Evolutionary conservation across 37 sponge, comb jelly and placozoan genomes (phyloP).

Genomic region (Geodia barretti): DNA sequence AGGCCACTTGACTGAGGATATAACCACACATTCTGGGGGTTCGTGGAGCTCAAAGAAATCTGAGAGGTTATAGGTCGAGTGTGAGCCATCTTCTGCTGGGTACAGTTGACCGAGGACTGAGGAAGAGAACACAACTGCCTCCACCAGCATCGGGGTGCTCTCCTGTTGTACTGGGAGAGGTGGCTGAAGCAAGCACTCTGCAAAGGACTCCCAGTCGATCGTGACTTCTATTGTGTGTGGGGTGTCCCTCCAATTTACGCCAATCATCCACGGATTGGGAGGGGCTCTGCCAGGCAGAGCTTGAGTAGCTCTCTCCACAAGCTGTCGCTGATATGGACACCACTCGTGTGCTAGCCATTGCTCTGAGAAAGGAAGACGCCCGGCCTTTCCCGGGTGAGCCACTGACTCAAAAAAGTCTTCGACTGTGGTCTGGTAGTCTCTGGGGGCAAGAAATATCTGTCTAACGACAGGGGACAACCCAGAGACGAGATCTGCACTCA

Average conservation of each 20-base stretch:
- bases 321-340: slow-evolving; percentile 17
- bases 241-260: background rate
- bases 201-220: slow-evolving; percentile 57
- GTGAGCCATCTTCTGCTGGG: background rate
- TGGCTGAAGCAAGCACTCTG: slow-evolving; percentile 9
- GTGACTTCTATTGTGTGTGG: background rate
- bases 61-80: background rate
- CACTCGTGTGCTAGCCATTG: slow-evolving; percentile 43
- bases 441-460: background rate
- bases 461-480: background rate
- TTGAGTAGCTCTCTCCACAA: slow-evolving; percentile 11
- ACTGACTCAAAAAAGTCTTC: slow-evolving; percentile 20
- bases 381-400: background rate
- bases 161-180: background rate
- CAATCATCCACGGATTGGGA: slow-evolving; percentile 48
- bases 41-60: background rate
- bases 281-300: background rate
- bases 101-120: slow-evolving; percentile 35
- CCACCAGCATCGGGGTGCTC: slow-evolving; percentile 23
- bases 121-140: slow-evolving; percentile 36
- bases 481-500: background rate
- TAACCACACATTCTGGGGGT: background rate
- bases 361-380: background rate
- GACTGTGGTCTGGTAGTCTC: background rate
- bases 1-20: slow-evolving; percentile 34